Conservation (phyloP, 2,888 invertebrate genomes). For the Melanotus villosus region DNA sequence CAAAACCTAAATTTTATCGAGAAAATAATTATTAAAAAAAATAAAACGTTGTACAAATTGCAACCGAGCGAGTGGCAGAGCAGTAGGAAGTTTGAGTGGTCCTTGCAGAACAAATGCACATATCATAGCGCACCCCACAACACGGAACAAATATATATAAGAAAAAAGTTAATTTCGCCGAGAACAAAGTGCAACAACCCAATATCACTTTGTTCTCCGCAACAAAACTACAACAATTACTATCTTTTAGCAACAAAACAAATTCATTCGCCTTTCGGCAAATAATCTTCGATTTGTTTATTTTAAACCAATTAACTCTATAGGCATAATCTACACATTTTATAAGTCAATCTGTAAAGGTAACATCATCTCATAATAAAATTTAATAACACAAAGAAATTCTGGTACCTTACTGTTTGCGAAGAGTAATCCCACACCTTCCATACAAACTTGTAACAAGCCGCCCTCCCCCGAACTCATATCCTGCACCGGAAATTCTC, state of each 20-base stretch:
- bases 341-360: conserved; percentile 36
- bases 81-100: conserved; percentile 83
- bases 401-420: conserved; percentile 96
- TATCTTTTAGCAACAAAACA: conserved; percentile 10
- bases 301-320: conserved; percentile 22
- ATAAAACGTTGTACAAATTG: conserved; percentile 59
- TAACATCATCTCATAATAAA: conserved; percentile 39
- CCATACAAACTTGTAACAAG: conserved; percentile 98
- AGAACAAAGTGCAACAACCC: conserved; percentile 39
- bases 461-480: conserved; percentile 98
- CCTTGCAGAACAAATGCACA: conserved; percentile 78
- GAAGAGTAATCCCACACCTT: conserved; percentile 98
- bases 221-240: conserved; percentile 24
- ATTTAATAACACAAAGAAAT: conserved; percentile 1
- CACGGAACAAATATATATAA: conserved; percentile 60
- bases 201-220: conserved; percentile 20
- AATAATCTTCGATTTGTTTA: conserved; percentile 11
- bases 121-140: conserved; percentile 68
- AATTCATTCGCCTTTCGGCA: conserved; percentile 15
- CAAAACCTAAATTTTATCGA: conserved; percentile 43
- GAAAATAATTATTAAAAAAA: conserved; percentile 50
- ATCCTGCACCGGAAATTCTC: conserved; percentile 99
- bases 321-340: conserved; percentile 29
- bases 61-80: conserved; percentile 68
- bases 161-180: conserved; percentile 43